Evolutionary conservation across 2,113 vertebrate species (phyloP).

Genomic region (Brachirus orientalis): DNA sequence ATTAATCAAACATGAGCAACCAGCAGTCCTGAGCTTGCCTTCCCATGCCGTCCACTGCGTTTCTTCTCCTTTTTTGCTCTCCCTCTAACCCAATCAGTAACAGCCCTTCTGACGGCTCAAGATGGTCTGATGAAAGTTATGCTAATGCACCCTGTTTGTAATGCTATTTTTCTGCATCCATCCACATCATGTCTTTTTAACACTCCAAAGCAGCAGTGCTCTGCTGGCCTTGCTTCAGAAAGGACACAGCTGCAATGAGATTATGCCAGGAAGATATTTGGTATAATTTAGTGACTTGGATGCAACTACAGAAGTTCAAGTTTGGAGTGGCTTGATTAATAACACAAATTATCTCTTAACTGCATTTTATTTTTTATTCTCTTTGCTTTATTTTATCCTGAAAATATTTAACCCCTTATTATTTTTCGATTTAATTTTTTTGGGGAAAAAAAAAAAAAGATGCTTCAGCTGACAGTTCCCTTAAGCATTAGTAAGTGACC

Average conservation of each 20-base stretch:
- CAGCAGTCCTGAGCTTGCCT: constrained; percentile 71
- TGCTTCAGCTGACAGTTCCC: too few relatives aligned
- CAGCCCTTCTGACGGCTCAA: constrained; percentile 72
- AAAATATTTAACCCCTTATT: too few relatives aligned
- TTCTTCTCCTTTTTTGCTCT: constrained; percentile 56
- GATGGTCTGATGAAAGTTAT: constrained; percentile 81
- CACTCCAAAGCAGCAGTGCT: constrained; percentile 53
- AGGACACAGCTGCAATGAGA: constrained; percentile 41
- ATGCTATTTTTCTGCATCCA: constrained; percentile 74
- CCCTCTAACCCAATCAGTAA: constrained; percentile 76
- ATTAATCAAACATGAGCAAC: constrained; percentile 85
- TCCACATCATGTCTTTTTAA: constrained; percentile 71
- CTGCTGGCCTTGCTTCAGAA: constrained; percentile 43
- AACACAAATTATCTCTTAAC: too few relatives aligned
- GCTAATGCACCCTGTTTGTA: constrained; percentile 80
- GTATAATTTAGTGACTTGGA: constrained; percentile 27
- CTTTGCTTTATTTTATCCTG: background rate
- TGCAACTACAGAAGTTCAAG: constrained; percentile 7
- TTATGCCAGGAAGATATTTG: constrained; percentile 28
- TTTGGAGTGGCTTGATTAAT: background rate
- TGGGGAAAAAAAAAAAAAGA: too few relatives aligned
- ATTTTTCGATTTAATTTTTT: too few relatives aligned
- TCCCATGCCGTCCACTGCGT: constrained; percentile 60
- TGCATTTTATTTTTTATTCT: background rate
- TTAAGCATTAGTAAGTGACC: too few relatives aligned